Evolutionary conservation across 2,797 vertebrate genomes (phyloP).

Genomic region (Zenarchopterus dispar): DNA sequence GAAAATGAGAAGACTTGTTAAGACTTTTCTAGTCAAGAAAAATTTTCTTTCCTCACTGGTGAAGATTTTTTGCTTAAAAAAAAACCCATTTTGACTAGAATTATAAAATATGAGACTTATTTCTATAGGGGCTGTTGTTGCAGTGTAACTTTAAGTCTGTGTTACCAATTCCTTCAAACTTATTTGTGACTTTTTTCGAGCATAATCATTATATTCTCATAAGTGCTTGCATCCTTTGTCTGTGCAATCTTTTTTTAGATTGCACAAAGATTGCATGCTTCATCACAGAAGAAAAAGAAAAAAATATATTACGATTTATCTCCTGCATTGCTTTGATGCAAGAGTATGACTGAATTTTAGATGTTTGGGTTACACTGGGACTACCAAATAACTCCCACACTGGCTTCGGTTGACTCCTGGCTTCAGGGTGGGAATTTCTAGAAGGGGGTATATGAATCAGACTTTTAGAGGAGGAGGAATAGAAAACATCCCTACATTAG

Average conservation of each 20-base stretch:
- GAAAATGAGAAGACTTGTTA: neutral
- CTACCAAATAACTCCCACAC: conserved; percentile 59
- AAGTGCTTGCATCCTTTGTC: conserved; percentile 26
- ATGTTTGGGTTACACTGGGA: conserved; percentile 48
- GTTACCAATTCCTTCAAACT: conserved; percentile 45
- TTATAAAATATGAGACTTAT: no score
- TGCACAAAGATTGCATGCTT: conserved; percentile 62
- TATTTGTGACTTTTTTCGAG: conserved; percentile 17
- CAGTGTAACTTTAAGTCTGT: no score
- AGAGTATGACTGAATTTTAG: conserved; percentile 63
- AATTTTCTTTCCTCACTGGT: neutral
- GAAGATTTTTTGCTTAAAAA: no score
- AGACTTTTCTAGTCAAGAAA: neutral
- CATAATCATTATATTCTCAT: conserved; percentile 28
- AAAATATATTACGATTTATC: conserved; percentile 33
- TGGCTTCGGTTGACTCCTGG: conserved; percentile 40
- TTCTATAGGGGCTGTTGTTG: no score
- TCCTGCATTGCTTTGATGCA: conserved; percentile 72
- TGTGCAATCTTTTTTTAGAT: conserved; percentile 28
- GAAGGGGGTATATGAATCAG: conserved; percentile 70
- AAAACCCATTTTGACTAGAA: no score
- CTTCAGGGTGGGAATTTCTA: conserved; percentile 43
- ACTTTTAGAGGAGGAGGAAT: conserved; percentile 67
- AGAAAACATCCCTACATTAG: conserved; percentile 72
- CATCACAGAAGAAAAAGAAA: conserved; percentile 9